Evolutionary conservation across 2,888 invertebrate species (phyloP), one percentile per base, ranked within the genome.

Genomic region (Lasius fuliginosus): DNA sequence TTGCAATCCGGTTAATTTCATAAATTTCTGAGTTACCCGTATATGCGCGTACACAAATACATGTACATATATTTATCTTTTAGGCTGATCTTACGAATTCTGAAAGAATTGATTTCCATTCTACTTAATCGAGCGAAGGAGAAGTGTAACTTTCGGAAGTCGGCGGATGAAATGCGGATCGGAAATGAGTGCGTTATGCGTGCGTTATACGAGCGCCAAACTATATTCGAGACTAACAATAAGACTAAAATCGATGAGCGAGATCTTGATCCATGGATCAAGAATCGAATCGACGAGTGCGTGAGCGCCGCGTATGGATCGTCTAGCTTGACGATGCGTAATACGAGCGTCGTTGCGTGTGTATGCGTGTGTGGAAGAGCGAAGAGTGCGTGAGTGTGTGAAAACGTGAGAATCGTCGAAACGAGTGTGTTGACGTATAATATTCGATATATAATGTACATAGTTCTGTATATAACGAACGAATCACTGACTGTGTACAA

Each of bases 401-500:
- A 18, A 49, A 68, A 68, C 40, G 82, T 75, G 74, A 33, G 40
- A 71, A 76, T 81, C 76, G 85, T 71, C 46, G 33, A 23, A 11
- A 71, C 36, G 58, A 84, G 82, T 89, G 85, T 86, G n/a, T 87
- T 87, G 85, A 87, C 84, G 84, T 85, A 81, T 89, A 86, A 86
- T 88, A 87, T 88, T 89, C 90, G 88, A 87, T 85, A 67, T 77
- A 77, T 68, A 56, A 85, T 90, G 90, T 90, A 90, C 86, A 90
- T 90, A 90, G 85, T 84, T 91, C 91, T 90, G 90, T 90, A 91
- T 90, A 91, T 92, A 23, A 92, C 88, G 90, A 92, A 92, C 91
- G 92, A 92, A 92, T 92, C 92, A 93, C 92, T 92, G 93, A 93
- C 93, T 93, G 93, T 93, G 93, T 93, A 93, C 92, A 93, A 93